Evolutionary conservation across 1,140 invertebrate genomes (phyloP), one percentile per base, ranked within the genome.

Genomic region (Sitophilus oryzae): DNA sequence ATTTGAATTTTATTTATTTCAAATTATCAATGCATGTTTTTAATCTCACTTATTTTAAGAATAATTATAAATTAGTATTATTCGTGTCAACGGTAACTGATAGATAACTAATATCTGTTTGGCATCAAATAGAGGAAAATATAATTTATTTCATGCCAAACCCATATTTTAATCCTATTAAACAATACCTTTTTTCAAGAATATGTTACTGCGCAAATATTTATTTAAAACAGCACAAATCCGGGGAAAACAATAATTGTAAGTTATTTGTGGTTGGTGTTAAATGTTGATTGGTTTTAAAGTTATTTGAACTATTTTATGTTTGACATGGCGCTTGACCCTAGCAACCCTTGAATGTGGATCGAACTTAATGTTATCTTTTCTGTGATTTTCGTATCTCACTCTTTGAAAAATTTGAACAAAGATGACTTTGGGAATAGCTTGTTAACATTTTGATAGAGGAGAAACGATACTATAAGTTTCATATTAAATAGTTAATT

Each of bases 211-310:
- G 63, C 64, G 62, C 64, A 42, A 48, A 62, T 60, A 60, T 62
- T 61, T 59, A 62, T 67, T 52, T 34, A 66, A 65, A 60, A 60
- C 54, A 66, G 63, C 59, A 59, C 59, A 65, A n/a, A 64, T 59
- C 63, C 58, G 52, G 65, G 66, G 66, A 66, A 62, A 51, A 55
- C 64, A 37, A 61, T 58, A 64, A 68, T 66, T 62, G 66, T 68
- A 64, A 68, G 66, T 66, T 63, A 60, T 62, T 65, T 61, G 62
- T 67, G 53, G 61, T 66, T 67, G 60, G 59, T 66, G 63, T 64
- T 62, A 56, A 57, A 47, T 62, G 60, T 62, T 64, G 48, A 54
- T 56, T 57, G 55, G 5, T 30, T 5, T 30, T 30, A 30, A 30
- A 30, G 25, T 30, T 30, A 5, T 20, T 18, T 14, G n/a, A n/a